phyloP scores from a whole-genome alignment of 2,797 vertebrate species.

The Halcyon badia region DNA sequence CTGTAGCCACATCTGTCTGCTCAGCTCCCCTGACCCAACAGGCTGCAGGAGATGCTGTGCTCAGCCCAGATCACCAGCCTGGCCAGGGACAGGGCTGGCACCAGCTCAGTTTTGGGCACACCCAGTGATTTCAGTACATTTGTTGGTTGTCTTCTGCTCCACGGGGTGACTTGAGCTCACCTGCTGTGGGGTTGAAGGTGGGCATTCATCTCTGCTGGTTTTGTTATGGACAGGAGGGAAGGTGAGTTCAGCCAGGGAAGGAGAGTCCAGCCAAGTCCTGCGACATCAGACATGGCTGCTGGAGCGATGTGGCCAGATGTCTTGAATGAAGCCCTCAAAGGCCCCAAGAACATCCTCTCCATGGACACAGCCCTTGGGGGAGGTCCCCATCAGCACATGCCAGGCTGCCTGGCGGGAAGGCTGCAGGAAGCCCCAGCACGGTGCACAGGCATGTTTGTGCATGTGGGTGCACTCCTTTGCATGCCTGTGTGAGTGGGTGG shows the following conservation, averaged over 20 bases:
- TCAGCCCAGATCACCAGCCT: neutral
- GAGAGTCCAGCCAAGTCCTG: neutral
- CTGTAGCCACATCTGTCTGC: neutral
- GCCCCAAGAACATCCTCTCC: neutral
- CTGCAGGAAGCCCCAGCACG: neutral
- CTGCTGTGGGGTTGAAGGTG: neutral
- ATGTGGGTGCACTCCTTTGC: neutral
- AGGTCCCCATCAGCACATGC: rapidly evolving
- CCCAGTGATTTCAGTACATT: neutral
- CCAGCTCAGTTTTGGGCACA: neutral
- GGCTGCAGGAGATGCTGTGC: neutral
- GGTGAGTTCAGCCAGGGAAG: neutral
- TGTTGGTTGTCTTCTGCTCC: neutral
- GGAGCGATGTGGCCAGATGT: neutral
- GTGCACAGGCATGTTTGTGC: rapidly evolving
- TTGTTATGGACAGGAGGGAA: neutral
- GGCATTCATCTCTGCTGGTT: neutral
- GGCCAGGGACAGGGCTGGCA: neutral
- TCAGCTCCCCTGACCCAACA: rapidly evolving
- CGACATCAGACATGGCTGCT: neutral
- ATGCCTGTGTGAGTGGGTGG: rapidly evolving
- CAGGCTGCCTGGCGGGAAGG: rapidly evolving
- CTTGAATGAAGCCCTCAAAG: neutral
- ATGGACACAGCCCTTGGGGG: rapidly evolving
- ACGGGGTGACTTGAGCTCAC: neutral